phyloP scores from a whole-genome alignment of 2,888 invertebrate species.

The Ferdinandea cuprea region DNA sequence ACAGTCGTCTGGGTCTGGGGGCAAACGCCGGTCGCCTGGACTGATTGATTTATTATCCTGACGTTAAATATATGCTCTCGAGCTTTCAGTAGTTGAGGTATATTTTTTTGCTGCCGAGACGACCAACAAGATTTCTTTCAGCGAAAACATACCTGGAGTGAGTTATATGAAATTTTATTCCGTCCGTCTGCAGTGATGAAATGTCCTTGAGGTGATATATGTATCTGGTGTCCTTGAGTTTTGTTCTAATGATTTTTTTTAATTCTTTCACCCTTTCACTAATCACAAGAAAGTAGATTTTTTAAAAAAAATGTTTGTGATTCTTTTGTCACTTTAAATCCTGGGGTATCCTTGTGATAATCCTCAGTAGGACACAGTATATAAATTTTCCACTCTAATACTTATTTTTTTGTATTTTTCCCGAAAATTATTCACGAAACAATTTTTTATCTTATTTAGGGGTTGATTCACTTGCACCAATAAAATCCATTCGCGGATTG shows the following conservation, averaged over 20 bases:
- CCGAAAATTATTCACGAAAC: slow-evolving; percentile 19
- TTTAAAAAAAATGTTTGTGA: too few relatives aligned
- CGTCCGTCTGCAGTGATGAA: slow-evolving; percentile 40
- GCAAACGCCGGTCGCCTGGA: slow-evolving; percentile 4
- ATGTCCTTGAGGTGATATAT: slow-evolving; percentile 48
- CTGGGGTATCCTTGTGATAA: slow-evolving; percentile 42
- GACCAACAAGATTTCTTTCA: slow-evolving; percentile 11
- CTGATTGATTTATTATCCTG: slow-evolving; percentile 71
- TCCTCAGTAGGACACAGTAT: background rate
- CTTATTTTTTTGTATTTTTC: slow-evolving; percentile 3
- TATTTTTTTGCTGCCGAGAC: slow-evolving; percentile 14
- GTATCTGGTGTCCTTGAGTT: slow-evolving; percentile 25
- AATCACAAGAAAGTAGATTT: slow-evolving; percentile 9
- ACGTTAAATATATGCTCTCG: slow-evolving; percentile 50
- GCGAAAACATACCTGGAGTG: slow-evolving; percentile 59
- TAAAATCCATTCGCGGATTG: slow-evolving; percentile 47
- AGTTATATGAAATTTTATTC: slow-evolving; percentile 57
- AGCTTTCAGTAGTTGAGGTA: slow-evolving; percentile 29
- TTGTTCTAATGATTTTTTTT: slow-evolving; percentile 7
- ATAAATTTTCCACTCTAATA: slow-evolving; percentile 29
- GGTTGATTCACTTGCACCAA: slow-evolving; percentile 64
- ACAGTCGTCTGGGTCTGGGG: slow-evolving; percentile 15
- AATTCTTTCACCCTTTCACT: slow-evolving; percentile 1
- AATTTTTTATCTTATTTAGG: slow-evolving; percentile 39
- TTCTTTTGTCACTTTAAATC: slow-evolving; percentile 33